Conservation (phyloP, 1,140 invertebrate species). For the Anoplophora glabripennis region DNA sequence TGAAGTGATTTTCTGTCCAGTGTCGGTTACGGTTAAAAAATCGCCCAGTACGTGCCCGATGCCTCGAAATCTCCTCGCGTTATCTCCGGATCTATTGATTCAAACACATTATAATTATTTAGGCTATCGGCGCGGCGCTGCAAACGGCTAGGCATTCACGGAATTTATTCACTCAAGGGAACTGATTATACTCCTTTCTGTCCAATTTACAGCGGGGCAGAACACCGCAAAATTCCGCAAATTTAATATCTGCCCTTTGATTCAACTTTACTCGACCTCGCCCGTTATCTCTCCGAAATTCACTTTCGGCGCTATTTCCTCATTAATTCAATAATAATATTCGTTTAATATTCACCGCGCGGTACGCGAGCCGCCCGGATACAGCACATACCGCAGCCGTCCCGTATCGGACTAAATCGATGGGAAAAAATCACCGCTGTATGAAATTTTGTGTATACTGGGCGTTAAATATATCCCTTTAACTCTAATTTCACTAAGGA, state of each 20-base stretch:
- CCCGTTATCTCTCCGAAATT: slow-evolving; percentile 5
- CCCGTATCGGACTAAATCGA: no score
- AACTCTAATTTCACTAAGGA: no score
- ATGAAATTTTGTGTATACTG: no score
- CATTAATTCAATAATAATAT: slow-evolving; percentile 9
- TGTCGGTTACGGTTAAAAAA: no score
- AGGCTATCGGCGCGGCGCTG: not conserved
- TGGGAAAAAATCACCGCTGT: no score
- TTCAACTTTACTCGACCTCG: not conserved
- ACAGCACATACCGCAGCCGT: no score
- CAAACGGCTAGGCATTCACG: slow-evolving; percentile 2
- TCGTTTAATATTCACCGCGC: not conserved
- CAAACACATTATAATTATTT: slow-evolving; percentile 1
- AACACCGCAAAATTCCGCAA: slow-evolving; percentile 37
- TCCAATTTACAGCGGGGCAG: slow-evolving; percentile 17
- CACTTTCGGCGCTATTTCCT: slow-evolving; percentile 8
- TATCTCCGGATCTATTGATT: no score
- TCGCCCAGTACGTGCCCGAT: no score
- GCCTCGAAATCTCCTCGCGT: no score
- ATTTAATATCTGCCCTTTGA: slow-evolving; percentile 40
- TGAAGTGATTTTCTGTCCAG: no score
- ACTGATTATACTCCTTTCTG: slow-evolving; percentile 12
- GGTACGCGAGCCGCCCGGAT: not conserved
- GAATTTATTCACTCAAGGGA: slow-evolving; percentile 12
- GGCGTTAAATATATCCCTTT: no score